phyloP scores from a whole-genome alignment of 2,888 invertebrate species.

The Hymenopus coronatus region DNA sequence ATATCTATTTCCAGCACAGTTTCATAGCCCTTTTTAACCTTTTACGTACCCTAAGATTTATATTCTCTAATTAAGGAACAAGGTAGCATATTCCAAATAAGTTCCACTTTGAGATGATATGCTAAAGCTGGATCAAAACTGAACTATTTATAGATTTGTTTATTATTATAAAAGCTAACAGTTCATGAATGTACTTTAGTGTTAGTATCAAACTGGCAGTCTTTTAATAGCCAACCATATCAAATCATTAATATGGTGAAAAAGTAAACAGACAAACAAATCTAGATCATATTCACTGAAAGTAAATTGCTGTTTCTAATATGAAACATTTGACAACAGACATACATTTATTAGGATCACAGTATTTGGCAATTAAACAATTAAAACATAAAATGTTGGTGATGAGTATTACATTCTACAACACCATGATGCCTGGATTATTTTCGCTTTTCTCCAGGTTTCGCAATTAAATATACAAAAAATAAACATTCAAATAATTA shows the following conservation, averaged over 20 bases:
- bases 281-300: neutral
- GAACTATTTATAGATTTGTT: neutral
- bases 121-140: neutral
- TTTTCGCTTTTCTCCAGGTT: neutral
- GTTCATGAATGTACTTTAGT: constrained; percentile 8
- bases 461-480: constrained; percentile 32
- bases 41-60: neutral
- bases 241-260: constrained; percentile 21
- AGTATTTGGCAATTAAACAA: constrained; percentile 10
- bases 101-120: constrained; percentile 13
- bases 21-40: neutral
- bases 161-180: constrained; percentile 6
- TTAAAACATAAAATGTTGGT: neutral
- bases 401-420: constrained; percentile 18
- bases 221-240: constrained; percentile 24
- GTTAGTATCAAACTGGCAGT: constrained; percentile 23
- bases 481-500: neutral
- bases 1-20: neutral
- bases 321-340: neutral
- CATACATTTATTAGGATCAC: neutral
- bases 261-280: neutral
- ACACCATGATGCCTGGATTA: neutral
- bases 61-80: neutral
- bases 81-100: constrained; percentile 7
- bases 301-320: neutral